Conservation (phyloP, 2,888 invertebrate genomes). For the Chymomyza amoena region DNA sequence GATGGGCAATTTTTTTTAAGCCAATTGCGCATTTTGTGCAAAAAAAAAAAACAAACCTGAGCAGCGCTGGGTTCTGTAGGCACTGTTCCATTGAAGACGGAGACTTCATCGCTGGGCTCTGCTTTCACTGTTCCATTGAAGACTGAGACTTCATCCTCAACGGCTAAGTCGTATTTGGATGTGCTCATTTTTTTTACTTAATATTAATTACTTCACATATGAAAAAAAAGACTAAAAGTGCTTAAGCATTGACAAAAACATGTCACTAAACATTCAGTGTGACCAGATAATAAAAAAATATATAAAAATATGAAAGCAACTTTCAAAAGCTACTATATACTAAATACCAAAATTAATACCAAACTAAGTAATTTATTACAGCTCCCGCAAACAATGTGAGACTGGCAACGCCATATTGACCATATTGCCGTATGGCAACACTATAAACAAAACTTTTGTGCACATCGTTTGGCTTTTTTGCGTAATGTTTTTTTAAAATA, state of each 20-base stretch:
- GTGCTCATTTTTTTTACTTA: constrained; percentile 62
- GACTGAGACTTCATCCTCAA: constrained; percentile 89
- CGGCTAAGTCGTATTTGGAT: constrained; percentile 79
- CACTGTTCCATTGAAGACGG: constrained; percentile 93
- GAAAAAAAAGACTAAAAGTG: constrained; percentile 79
- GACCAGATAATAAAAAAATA: constrained; percentile 80
- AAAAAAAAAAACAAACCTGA: constrained; percentile 81
- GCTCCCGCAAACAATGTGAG: too few species aligned
- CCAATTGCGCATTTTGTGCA: constrained; percentile 26
- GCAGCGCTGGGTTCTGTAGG: constrained; percentile 96
- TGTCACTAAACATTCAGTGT: constrained; percentile 84
- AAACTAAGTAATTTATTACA: too few species aligned
- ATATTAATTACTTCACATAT: constrained; percentile 64
- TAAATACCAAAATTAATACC: too few species aligned
- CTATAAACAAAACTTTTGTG: constrained; percentile 30
- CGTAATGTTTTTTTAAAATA: constrained; percentile 25
- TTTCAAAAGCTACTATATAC: too few species aligned
- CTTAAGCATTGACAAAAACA: constrained; percentile 80
- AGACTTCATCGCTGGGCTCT: constrained; percentile 95
- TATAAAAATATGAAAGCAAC: too few species aligned
- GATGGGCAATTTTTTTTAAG: background rate
- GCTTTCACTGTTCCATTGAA: constrained; percentile 94
- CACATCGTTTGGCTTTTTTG: constrained; percentile 37
- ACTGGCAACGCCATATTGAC: constrained; percentile 24
- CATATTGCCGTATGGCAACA: constrained; percentile 47